Conservation (phyloP, 1,140 invertebrate genomes). For the Heliothis virescens region DNA sequence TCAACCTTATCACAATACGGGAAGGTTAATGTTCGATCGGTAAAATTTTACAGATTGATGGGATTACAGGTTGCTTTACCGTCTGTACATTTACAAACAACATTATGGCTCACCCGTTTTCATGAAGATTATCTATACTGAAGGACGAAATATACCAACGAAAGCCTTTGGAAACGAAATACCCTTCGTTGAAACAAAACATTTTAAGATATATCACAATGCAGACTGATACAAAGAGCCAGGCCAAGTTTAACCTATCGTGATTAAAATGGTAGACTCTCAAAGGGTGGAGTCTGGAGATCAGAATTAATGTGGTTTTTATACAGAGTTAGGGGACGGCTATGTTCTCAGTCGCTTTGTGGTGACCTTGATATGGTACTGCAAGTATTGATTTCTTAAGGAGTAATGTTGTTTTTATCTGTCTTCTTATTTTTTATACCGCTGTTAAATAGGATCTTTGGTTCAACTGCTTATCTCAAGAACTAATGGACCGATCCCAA, state of each 20-base stretch:
- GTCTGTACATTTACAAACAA: too few species aligned
- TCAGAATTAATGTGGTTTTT: slow-evolving; percentile 30
- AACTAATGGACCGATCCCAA: too few species aligned
- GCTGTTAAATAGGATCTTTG: too few species aligned
- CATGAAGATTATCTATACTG: background rate
- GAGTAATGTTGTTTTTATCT: too few species aligned
- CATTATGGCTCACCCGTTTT: too few species aligned
- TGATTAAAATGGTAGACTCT: slow-evolving; percentile 25
- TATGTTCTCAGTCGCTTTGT: background rate
- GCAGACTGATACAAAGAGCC: background rate
- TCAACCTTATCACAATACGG: too few species aligned
- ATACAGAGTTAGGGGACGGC: background rate
- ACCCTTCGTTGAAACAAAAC: slow-evolving; percentile 6
- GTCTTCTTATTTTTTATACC: too few species aligned
- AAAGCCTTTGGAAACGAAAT: background rate
- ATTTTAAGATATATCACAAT: slow-evolving; percentile 33
- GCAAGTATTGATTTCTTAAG: background rate
- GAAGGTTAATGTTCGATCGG: too few species aligned
- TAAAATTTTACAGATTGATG: too few species aligned
- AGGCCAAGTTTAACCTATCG: slow-evolving; percentile 20
- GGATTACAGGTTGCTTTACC: too few species aligned
- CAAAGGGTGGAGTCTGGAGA: slow-evolving; percentile 25
- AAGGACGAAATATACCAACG: background rate
- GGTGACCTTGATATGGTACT: too few species aligned
- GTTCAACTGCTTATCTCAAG: too few species aligned